These are phyloP conservation scores for Sphenopsis melanotis DNA, from an alignment of 2,797 vertebrate species.

Conservation along the genomic window DNA sequence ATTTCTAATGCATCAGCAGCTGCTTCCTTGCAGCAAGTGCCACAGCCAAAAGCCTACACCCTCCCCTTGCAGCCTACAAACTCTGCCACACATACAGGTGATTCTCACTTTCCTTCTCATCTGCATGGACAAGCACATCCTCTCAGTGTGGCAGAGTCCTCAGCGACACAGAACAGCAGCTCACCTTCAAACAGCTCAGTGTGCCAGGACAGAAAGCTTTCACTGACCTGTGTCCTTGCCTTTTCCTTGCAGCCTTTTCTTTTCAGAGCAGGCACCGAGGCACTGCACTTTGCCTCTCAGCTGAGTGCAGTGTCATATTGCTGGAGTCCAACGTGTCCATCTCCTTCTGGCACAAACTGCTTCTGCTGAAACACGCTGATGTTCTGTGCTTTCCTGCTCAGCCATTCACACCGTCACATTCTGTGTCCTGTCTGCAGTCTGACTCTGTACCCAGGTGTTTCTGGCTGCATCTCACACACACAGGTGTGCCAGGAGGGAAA, in stretches of 20 bases:
- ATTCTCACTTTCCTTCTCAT: not conserved
- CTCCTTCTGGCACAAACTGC: not conserved
- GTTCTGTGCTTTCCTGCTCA: not conserved
- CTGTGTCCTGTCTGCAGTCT: not conserved
- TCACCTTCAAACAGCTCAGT: not conserved
- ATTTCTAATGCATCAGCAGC: not conserved
- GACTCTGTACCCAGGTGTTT: rapidly evolving
- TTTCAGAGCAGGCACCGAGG: rapidly evolving
- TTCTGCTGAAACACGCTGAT: not conserved
- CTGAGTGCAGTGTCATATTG: rapidly evolving
- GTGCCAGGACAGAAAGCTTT: not conserved
- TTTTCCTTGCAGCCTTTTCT: not conserved
- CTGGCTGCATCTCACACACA: not conserved
- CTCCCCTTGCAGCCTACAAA: too few relatives aligned
- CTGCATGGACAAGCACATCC: not conserved
- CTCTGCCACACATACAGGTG: too few relatives aligned
- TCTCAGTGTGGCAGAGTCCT: not conserved
- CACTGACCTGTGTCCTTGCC: rapidly evolving
- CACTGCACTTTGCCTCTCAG: not conserved
- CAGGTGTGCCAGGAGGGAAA: not conserved
- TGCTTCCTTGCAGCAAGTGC: not conserved
- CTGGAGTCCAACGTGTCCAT: rapidly evolving
- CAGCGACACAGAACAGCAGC: rapidly evolving
- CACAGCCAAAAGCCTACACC: not conserved
- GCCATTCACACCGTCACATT: rapidly evolving